Evolutionary conservation across 2,797 vertebrate species (phyloP), one percentile per base, ranked within the genome.

Genomic region (Lagorchestes hirsutus): DNA sequence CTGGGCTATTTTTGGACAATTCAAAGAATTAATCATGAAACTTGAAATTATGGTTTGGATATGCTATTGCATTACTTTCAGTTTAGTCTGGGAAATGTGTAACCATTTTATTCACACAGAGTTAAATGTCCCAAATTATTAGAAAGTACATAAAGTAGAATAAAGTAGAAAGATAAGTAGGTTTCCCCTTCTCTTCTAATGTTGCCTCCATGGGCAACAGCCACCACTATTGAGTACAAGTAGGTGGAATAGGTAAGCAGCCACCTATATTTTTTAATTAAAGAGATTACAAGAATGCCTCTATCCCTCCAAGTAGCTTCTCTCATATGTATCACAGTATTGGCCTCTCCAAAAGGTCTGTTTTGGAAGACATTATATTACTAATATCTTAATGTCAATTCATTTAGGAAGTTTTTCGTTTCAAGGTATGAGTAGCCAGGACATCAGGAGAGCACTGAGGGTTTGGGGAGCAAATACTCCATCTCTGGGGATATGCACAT

Each of bases 1-100:
- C 67, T 46, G 62, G 95, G 93, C 93, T 98, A 96, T 97, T 97
- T 97, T 96, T 95, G 91, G 96, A 97, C 57, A 97, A 96, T 93
- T 95, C 46, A 90, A 95, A 55, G 54, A 97, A 96, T 97, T 96
- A 97, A 97, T 97, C 95, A 95, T 1, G 22, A 93, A 93, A 46
- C 91, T 96, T 93, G 96, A 54, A 93, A 55, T 56, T 57, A 96
- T 95, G 55, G 90, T 94, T 67, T 91, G 91, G 90, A 54, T 94
- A 56, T 74, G 67, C 91, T 92, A 94, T 96, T 98, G 96, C 74
- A 97, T 93, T 96, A 94, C 55, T 97, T 95, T 96, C 91, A 67
- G 54, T 94, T 95, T 95, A 95, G 93, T 94, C 90, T 97, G 96
- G 94, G 93, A 97, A 97, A 93, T 93, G 93, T 74, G 56, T 59